phyloP scores from a whole-genome alignment of 2,797 vertebrate genomes.

The Danio jaintianensis region DNA sequence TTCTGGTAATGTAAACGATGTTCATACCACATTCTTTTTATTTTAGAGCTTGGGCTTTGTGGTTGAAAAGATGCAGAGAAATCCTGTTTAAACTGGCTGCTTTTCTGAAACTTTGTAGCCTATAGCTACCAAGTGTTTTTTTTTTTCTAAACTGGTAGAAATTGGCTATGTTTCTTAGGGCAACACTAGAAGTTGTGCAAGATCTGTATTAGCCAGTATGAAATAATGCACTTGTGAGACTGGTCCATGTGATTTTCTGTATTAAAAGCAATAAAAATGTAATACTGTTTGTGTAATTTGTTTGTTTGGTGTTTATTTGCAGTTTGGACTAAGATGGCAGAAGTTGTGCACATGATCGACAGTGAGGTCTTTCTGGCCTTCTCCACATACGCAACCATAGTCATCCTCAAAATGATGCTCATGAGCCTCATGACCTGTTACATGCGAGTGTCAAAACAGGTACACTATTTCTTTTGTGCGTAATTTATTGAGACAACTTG shows the following conservation, averaged over 20 bases:
- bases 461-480: conserved; percentile 51
- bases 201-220: neutral
- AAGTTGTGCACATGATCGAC: conserved; percentile 40
- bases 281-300: neutral
- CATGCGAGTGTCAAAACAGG: conserved; percentile 81
- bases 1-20: neutral
- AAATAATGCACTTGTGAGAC: neutral
- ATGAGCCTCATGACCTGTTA: conserved; percentile 78
- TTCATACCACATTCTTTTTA: neutral
- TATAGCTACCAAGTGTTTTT: neutral
- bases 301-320: neutral
- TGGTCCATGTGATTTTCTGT: neutral
- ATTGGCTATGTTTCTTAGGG: neutral
- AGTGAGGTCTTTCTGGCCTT: conserved; percentile 78
- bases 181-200: neutral
- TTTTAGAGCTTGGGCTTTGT: neutral
- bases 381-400: conserved; percentile 76
- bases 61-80: neutral
- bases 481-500: neutral
- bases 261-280: neutral
- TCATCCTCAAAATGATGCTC: conserved; percentile 86
- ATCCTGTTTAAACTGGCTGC: conserved; percentile 16
- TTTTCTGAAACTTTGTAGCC: neutral
- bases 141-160: neutral
- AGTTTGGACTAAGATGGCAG: conserved; percentile 28